phyloP scores from a whole-genome alignment of 2,797 vertebrate genomes.

The Crenuchus spilurus region DNA sequence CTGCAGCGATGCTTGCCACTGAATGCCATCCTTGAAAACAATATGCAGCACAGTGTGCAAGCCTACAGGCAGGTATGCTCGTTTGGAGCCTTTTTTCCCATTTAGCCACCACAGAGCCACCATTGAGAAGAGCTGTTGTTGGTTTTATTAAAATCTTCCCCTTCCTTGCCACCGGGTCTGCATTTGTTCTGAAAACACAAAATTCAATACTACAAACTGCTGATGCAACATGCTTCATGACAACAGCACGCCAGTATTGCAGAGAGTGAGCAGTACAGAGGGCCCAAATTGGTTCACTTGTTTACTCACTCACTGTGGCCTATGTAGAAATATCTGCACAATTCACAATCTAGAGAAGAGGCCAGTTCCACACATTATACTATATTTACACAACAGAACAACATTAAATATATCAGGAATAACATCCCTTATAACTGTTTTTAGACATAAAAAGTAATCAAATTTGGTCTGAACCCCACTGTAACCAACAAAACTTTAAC shows the following conservation, averaged over 20 bases:
- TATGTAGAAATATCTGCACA: neutral
- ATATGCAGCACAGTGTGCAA: slow-evolving; percentile 4
- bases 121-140: neutral
- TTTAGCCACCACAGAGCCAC: neutral
- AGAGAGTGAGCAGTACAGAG: neutral
- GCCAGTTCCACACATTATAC: no score
- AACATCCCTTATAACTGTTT: no score
- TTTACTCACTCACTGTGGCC: neutral
- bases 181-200: slow-evolving; percentile 12
- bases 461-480: no score
- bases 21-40: slow-evolving; percentile 4
- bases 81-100: neutral
- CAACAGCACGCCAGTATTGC: neutral
- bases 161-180: neutral
- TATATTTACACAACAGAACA: no score
- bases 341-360: neutral
- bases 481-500: no score
- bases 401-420: no score
- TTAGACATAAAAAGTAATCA: no score
- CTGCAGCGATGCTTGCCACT: neutral
- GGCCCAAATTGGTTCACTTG: neutral
- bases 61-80: neutral
- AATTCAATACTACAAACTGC: slow-evolving; percentile 3
- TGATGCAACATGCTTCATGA: neutral
- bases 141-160: slow-evolving; percentile 9